Evolutionary conservation across 2,797 vertebrate genomes (phyloP).

Genomic region (Allobates femoralis): DNA sequence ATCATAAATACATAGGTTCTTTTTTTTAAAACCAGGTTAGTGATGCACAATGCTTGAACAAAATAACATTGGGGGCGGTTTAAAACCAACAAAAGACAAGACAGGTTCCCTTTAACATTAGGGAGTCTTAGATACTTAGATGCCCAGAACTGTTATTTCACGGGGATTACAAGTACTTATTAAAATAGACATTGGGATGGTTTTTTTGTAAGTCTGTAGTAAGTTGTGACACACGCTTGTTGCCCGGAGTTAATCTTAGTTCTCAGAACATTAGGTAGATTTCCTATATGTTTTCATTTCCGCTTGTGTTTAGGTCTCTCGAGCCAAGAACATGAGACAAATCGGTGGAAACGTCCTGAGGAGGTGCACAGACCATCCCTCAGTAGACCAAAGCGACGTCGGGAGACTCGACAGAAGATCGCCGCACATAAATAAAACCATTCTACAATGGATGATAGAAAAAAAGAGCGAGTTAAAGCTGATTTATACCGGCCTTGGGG

Average conservation of each 20-base stretch:
- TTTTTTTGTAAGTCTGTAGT: neutral
- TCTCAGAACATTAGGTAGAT: neutral
- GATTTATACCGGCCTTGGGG: constrained; percentile 35
- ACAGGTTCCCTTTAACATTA: no score
- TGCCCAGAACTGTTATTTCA: no score
- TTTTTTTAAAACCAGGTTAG: no score
- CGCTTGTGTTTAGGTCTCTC: neutral
- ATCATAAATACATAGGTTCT: no score
- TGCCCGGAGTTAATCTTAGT: neutral
- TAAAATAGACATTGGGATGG: no score
- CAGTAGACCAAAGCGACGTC: constrained; percentile 6
- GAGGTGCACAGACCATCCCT: neutral
- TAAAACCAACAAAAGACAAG: no score
- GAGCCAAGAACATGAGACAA: neutral
- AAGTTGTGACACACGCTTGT: neutral
- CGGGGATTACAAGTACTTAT: no score
- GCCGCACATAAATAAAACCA: constrained; percentile 25
- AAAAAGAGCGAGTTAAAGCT: constrained; percentile 26
- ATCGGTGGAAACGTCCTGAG: neutral
- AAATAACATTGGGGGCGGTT: no score
- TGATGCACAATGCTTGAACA: no score
- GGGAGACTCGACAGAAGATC: neutral
- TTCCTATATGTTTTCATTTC: neutral
- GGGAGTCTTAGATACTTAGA: no score
- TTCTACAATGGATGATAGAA: constrained; percentile 1